phyloP scores from a whole-genome alignment of 2,797 vertebrate species.

The Channa striata region DNA sequence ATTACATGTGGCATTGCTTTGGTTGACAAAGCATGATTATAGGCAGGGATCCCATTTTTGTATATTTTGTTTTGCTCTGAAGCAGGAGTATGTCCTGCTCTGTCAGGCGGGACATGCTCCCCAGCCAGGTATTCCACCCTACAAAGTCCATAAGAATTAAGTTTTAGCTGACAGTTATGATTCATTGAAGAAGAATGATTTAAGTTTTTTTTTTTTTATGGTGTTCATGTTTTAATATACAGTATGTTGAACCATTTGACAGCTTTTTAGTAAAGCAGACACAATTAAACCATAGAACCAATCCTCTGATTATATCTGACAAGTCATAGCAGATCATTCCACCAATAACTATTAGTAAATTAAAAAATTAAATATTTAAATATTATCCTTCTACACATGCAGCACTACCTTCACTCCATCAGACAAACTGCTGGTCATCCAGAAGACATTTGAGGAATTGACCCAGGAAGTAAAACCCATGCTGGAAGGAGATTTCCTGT shows the following conservation, averaged over 20 bases:
- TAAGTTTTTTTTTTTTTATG: no score
- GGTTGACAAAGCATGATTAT: not conserved
- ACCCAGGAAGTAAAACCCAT: constrained; percentile 91
- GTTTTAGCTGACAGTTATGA: no score
- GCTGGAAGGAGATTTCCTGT: constrained; percentile 89
- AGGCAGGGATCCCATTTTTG: no score
- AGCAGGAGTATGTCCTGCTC: no score
- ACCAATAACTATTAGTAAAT: not conserved
- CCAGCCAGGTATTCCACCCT: no score
- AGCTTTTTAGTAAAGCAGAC: no score
- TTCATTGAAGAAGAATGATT: no score
- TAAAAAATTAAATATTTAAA: no score
- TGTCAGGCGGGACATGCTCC: no score
- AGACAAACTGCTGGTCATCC: constrained; percentile 95
- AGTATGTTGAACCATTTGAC: no score
- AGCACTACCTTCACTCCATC: constrained; percentile 96
- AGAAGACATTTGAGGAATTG: constrained; percentile 96
- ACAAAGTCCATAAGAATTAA: no score
- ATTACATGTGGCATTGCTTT: not conserved
- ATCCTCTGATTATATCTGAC: not conserved
- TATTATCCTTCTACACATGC: not conserved
- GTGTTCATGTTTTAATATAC: no score
- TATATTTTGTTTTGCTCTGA: not conserved
- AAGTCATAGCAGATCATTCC: not conserved
- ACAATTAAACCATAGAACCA: not conserved